These are phyloP conservation scores for Menidia beryllina DNA, from an alignment of 2,113 vertebrate genomes.

Conservation along the genomic window DNA sequence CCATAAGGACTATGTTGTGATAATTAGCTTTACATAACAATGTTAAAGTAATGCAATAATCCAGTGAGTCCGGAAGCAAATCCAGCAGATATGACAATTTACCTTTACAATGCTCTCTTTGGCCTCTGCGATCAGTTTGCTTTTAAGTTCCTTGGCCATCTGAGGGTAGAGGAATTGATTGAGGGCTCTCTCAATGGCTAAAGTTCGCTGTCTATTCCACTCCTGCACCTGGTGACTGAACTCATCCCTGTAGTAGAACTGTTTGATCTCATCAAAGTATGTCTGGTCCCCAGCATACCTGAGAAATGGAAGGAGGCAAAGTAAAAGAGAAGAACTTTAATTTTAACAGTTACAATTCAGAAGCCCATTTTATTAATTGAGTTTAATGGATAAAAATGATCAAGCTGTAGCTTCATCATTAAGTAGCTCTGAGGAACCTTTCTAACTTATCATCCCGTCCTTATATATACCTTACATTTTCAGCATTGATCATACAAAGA, in stretches of 20 bases:
- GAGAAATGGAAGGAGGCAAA: slow-evolving; percentile 20
- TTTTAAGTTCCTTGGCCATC: slow-evolving; percentile 98
- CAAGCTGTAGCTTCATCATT: no score
- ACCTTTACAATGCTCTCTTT: slow-evolving; percentile 98
- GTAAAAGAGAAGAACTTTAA: slow-evolving; percentile 1
- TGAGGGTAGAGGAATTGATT: slow-evolving; percentile 97
- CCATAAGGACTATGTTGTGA: neutral
- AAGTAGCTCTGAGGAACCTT: no score
- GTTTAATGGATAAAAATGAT: no score
- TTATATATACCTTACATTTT: no score
- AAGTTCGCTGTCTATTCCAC: slow-evolving; percentile 95
- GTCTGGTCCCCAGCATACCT: slow-evolving; percentile 95
- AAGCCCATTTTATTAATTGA: neutral
- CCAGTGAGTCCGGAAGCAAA: neutral
- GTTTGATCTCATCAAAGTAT: slow-evolving; percentile 98
- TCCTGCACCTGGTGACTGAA: slow-evolving; percentile 99
- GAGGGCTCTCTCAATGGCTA: slow-evolving; percentile 93
- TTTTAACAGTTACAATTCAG: slow-evolving; percentile 21
- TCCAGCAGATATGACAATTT: neutral
- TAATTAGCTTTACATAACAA: neutral
- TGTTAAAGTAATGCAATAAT: neutral
- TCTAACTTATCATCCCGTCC: no score
- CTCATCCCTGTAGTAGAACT: slow-evolving; percentile 98
- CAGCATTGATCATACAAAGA: no score
- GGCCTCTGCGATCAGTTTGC: slow-evolving; percentile 93